Conservation (phyloP, 2,797 vertebrate genomes). For the Chelon auratus region DNA sequence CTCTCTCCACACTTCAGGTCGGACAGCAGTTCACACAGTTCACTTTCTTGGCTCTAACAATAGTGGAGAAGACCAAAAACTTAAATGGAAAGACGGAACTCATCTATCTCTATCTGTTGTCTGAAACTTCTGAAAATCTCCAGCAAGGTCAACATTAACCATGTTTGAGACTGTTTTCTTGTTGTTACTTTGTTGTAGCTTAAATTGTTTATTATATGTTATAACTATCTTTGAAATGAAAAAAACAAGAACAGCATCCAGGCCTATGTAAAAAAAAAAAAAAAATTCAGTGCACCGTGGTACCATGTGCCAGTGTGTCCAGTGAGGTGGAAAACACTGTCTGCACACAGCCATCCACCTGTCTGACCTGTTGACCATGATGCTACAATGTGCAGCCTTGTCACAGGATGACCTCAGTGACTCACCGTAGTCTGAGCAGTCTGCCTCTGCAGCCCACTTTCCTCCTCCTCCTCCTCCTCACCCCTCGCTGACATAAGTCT, state of each 20-base stretch:
- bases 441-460: conserved; percentile 34
- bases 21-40: conserved; percentile 12
- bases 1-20: conserved; percentile 1
- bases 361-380: conserved; percentile 67
- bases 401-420: conserved; percentile 66
- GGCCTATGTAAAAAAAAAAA: not conserved
- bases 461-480: conserved; percentile 4
- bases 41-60: conserved; percentile 17
- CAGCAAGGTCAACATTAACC: not conserved
- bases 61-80: not conserved
- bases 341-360: conserved; percentile 60
- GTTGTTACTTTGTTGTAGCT: not conserved
- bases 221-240: not conserved
- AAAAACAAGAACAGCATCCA: no score
- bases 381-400: conserved; percentile 57
- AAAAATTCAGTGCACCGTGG: conserved; percentile 9
- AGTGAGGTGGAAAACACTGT: conserved; percentile 56
- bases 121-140: no score
- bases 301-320: conserved; percentile 26
- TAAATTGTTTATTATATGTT: not conserved
- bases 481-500: conserved; percentile 51
- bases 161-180: not conserved
- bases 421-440: conserved; percentile 59
- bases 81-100: not conserved
- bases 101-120: not conserved